Percentiles rank a stretch among this genome's conserved stretches.
Evolutionary conservation across 2,888 invertebrate genomes (phyloP).

Genomic region (Hermaeophaga mercurialis): DNA sequence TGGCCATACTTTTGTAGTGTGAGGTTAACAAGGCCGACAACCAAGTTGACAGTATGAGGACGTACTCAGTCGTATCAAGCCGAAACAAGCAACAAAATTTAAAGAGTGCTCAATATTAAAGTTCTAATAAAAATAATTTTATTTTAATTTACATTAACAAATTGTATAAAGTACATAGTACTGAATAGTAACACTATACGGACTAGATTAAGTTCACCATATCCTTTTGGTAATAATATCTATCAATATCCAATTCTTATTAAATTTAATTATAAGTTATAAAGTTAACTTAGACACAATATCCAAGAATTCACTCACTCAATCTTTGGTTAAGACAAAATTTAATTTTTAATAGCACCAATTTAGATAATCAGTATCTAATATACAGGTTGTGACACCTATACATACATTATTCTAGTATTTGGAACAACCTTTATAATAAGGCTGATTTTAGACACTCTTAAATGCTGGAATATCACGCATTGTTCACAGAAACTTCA

Average conservation of each 20-base stretch:
- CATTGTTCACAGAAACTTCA: constrained; percentile 37
- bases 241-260: constrained; percentile 12
- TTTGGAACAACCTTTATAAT: background rate
- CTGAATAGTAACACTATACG: constrained; percentile 38
- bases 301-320: constrained; percentile 14
- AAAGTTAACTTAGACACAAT: constrained; percentile 15
- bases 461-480: constrained; percentile 25
- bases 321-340: constrained; percentile 26
- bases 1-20: no score
- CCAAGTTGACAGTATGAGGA: no score
- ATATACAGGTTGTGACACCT: no score
- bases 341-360: constrained; percentile 16
- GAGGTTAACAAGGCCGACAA: no score
- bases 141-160: constrained; percentile 41
- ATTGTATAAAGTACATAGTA: constrained; percentile 40
- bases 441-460: background rate
- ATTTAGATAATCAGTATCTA: background rate
- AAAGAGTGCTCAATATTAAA: no score
- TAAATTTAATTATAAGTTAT: no score
- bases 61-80: no score
- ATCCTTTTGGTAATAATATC: constrained; percentile 33
- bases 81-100: no score
- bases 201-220: constrained; percentile 42
- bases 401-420: no score
- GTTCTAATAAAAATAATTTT: constrained; percentile 36